Base-by-base conservation (phyloP, 2,797 vertebrate genomes). In the Enteromius radiatus region DNA sequence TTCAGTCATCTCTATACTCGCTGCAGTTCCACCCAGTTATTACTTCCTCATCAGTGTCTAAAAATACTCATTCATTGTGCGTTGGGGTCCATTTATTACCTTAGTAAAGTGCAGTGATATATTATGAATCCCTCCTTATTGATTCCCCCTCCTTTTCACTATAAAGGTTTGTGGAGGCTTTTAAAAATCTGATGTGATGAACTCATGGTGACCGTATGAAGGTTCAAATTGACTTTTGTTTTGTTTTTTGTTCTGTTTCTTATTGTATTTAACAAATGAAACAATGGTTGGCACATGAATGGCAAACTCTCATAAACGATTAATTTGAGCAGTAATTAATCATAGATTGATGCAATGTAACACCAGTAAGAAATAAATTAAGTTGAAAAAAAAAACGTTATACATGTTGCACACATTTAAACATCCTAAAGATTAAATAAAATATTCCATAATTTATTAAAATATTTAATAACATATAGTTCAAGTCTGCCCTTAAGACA, bases 1-100 rank as follows among this genome's bases (percentile, higher is more conserved):
- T 75, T 81, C 70, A 81, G 31, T 14, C 31, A 75, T 33, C 31
- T 21, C 12, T 47, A 19, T 1, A 36, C 23, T 63, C 19, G 4
- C 21, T 69, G 43, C 26, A 28, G 73, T 28, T 82, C 71, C 71
- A 67, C 80, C 71, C 80, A 45, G 59, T 67, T 65, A 82, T 67
- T 75, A 82, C 70, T 56, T 67, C 36, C 59, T 69, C 70, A 43
- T 65, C 47, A 17, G 63, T 14, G 11, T 76, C 47, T 56, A 82
- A 76, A 76, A 67, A 75, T 75, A 76, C 59, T 80, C 11, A n/a
- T 31, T 65, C 23, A 41, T 28, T 75, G 61, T 73, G 78, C 3
- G 19, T 59, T 63, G 21, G 1, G 1, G 28, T 49, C n/a, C 36
- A 5, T 67, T 82, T 54, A 74, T 73, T 64, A 63, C 43, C 31